These are phyloP conservation scores for Sinelater perroti DNA, from an alignment of 2,888 invertebrate species.

Conservation along the genomic window DNA sequence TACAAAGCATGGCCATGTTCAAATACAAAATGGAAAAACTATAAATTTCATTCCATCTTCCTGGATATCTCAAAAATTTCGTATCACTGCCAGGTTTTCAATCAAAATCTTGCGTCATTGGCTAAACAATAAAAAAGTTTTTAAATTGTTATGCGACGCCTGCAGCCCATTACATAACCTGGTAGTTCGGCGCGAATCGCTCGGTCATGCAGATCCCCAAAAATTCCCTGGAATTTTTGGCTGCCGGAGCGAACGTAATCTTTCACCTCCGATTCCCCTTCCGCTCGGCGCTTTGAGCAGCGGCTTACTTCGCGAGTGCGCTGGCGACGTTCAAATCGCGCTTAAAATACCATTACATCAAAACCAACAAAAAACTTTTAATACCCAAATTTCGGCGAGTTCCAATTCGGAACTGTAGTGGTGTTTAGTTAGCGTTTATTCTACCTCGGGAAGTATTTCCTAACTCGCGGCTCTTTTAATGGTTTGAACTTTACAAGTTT, in stretches of 20 bases:
- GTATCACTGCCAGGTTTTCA: too few species aligned
- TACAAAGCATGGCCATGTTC: too few species aligned
- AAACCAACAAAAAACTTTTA: constrained; percentile 21
- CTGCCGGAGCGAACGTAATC: constrained; percentile 11
- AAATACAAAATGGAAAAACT: too few species aligned
- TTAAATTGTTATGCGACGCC: constrained; percentile 21
- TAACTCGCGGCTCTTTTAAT: constrained; percentile 35
- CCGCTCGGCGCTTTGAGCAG: constrained; percentile 4
- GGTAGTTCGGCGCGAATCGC: constrained; percentile 20
- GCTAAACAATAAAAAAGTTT: constrained; percentile 16
- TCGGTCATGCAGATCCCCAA: constrained; percentile 21
- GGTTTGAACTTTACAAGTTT: constrained; percentile 35
- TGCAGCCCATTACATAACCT: constrained; percentile 22
- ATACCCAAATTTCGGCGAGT: constrained; percentile 16
- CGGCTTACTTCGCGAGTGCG: constrained; percentile 7
- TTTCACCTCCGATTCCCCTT: constrained; percentile 12
- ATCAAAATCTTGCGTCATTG: too few species aligned
- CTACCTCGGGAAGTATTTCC: constrained; percentile 30
- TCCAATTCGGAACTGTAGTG: constrained; percentile 25
- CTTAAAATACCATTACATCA: constrained; percentile 20
- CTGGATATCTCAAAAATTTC: too few species aligned
- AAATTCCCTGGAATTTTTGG: constrained; percentile 19
- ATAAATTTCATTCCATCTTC: too few species aligned
- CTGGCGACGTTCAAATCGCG: constrained; percentile 11
- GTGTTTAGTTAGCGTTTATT: constrained; percentile 27